These are phyloP conservation scores for Zaprionus lachaisei DNA, from an alignment of 1,140 invertebrate genomes.

Conservation along the genomic window DNA sequence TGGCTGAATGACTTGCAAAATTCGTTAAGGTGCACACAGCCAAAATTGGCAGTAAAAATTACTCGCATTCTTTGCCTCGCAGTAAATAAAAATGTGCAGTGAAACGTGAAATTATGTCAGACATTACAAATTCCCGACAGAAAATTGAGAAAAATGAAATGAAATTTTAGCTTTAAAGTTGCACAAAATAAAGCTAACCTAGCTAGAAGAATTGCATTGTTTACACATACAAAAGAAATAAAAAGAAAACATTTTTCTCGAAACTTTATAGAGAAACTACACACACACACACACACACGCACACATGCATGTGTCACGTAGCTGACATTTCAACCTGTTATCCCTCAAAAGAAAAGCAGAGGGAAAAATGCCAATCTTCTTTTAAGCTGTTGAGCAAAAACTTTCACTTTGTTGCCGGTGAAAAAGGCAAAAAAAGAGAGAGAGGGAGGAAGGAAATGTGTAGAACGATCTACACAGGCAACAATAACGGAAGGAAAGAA, in stretches of 20 bases:
- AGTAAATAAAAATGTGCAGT: conserved; percentile 27
- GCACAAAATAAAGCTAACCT: neutral
- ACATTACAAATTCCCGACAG: conserved; percentile 21
- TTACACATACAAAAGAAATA: neutral
- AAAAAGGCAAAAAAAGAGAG: neutral
- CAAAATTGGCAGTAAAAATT: conserved; percentile 29
- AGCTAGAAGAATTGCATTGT: neutral
- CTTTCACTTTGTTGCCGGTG: conserved; percentile 69
- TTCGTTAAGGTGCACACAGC: conserved; percentile 27
- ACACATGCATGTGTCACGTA: conserved; percentile 17
- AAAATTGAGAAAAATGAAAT: neutral
- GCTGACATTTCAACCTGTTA: conserved; percentile 44
- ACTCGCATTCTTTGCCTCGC: neutral
- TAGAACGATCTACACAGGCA: conserved; percentile 59
- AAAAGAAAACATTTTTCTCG: neutral
- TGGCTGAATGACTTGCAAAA: conserved; percentile 45
- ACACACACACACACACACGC: conserved; percentile 5
- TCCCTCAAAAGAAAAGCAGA: conserved; percentile 36
- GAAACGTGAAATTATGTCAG: conserved; percentile 22
- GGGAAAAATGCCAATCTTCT: conserved; percentile 68
- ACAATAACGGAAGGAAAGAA: conserved; percentile 30
- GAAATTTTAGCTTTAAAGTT: neutral
- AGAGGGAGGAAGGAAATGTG: neutral
- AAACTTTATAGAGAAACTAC: neutral
- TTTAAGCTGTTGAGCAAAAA: conserved; percentile 76